A percentile compares a stretch with the other conserved stretches of the same genome.
Conservation (phyloP, 2,797 vertebrate genomes). For the Ptychobarbus kaznakovi region DNA sequence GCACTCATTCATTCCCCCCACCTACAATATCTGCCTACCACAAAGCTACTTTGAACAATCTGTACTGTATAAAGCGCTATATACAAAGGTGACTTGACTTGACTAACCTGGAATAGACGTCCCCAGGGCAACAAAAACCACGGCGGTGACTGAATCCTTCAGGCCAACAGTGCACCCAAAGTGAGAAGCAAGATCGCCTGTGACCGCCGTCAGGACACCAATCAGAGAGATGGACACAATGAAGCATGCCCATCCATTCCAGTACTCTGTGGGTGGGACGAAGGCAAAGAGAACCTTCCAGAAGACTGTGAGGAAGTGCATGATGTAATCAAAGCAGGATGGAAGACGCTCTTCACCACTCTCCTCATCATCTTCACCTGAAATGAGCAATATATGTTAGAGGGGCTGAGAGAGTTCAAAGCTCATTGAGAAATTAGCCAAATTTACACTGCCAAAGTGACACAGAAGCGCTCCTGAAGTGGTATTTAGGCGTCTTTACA, state of each 20-base stretch:
- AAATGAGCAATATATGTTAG: conserved; percentile 5
- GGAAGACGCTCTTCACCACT: conserved; percentile 87
- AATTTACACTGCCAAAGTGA: not conserved
- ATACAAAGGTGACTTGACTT: not conserved
- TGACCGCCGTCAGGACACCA: conserved; percentile 83
- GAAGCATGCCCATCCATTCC: conserved; percentile 91
- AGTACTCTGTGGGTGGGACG: conserved; percentile 88
- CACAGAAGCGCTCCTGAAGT: not conserved
- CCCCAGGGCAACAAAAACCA: conserved; percentile 87
- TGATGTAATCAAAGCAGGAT: conserved; percentile 90
- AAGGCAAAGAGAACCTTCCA: conserved; percentile 89
- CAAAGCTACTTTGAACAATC: not conserved
- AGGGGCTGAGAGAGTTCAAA: not conserved
- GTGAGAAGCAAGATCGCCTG: conserved; percentile 85
- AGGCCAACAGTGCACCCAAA: conserved; percentile 88
- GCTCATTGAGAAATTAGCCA: not conserved
- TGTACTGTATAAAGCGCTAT: not conserved
- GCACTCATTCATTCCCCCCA: too few species aligned
- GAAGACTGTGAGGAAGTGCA: conserved; percentile 91
- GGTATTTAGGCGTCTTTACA: not conserved
- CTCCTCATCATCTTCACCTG: conserved; percentile 88
- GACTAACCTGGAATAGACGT: conserved; percentile 84
- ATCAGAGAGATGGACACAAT: conserved; percentile 86
- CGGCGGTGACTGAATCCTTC: conserved; percentile 87
- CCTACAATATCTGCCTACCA: too few species aligned